Base-by-base conservation (phyloP, 2,797 vertebrate species). In the Cossypha polioptera region DNA sequence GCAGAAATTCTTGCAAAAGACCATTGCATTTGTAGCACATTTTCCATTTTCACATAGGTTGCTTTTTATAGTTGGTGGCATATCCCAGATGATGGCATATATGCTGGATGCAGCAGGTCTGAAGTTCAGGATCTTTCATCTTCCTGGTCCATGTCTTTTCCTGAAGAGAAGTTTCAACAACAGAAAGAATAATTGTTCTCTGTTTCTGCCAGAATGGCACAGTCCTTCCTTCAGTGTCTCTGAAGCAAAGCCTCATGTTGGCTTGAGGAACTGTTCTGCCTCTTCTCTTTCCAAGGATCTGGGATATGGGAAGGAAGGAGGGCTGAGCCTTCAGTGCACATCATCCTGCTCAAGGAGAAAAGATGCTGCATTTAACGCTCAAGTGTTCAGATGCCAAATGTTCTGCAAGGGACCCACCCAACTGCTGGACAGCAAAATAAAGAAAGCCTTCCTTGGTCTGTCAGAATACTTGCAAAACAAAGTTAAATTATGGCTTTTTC, bases 391-490 rank as follows among this genome's bases (percentile, higher is more conserved):
- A 76, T 73, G 38, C 42, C 65, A 77, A 59, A 71, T 54, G 40
- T 25, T 86, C 58, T 69, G 4, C 61, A 84, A 67, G 45, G 47
- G 51, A 63, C 59, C 91, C 54, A 62, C 38, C 47, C 17, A 11
- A 33, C 16, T 0, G 19, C 80, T 72, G 50, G 38, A 89, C 40
- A 59, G 40, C 36, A 78, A 91, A 89, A 82, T 51, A 73, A 67
- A 74, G 71, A 16, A 8, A 72, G 10, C 5, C 15, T 59, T 86
- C 67, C 58, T 61, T 14, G 1, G 11, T 85, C 72, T 94, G 88
- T 51, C 76, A 75, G 61, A 84, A 71, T 33, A 36, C 54, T 89
- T 91, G 90, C 84, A 96, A 97, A 97, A 97, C 84, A 94, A 96
- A 95, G 82, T 67, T 94, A 95, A 97, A 95, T 94, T 95, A 92